Percentiles rank a stretch among this genome's conserved stretches.
These are phyloP conservation scores for Calephelis virginiensis DNA, from an alignment of 1,140 invertebrate genomes.

Conservation along the genomic window DNA sequence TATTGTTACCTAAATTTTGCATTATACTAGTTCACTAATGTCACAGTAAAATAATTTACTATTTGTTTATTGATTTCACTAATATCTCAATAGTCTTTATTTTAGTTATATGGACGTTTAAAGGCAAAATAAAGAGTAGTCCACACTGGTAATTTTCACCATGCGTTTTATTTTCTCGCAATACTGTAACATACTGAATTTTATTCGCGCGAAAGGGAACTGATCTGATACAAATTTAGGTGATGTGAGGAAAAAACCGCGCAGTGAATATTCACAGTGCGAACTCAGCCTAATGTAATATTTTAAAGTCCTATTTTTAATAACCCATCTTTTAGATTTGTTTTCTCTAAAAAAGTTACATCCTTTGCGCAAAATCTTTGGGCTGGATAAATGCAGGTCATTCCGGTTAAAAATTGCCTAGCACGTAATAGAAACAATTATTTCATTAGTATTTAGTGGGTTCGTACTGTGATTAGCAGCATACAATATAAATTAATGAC, in stretches of 20 bases:
- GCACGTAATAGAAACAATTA: neutral
- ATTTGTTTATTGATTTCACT: neutral
- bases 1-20: neutral
- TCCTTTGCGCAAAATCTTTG: neutral
- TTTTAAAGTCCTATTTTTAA: neutral
- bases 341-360: neutral
- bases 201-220: too few species aligned
- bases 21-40: neutral
- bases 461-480: neutral
- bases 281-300: neutral
- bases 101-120: too few species aligned
- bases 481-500: too few species aligned
- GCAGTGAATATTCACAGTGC: too few species aligned
- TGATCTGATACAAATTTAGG: too few species aligned
- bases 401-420: neutral
- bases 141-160: too few species aligned
- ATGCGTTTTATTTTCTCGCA: too few species aligned
- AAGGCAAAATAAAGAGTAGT: too few species aligned
- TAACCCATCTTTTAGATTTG: neutral
- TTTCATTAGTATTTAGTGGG: neutral
- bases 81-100: neutral
- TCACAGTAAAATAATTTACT: neutral
- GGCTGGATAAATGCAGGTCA: neutral
- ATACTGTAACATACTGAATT: too few species aligned
- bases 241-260: too few species aligned